Conservation (phyloP, 1,140 invertebrate genomes). For the Magallana ariakensis region DNA sequence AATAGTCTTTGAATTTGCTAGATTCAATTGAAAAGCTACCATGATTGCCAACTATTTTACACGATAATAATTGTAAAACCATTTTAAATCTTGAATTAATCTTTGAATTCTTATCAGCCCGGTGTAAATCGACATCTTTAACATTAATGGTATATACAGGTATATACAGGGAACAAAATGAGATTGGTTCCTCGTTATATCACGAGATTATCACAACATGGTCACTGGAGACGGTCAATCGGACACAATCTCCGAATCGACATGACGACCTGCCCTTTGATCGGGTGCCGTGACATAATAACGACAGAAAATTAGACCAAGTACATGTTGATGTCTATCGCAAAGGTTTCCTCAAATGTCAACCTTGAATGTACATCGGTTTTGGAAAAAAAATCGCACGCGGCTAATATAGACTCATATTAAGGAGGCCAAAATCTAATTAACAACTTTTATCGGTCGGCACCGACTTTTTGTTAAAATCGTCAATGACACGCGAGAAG, state of each 20-base stretch:
- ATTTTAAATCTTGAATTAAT: too few species aligned
- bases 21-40: not conserved
- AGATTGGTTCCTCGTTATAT: not conserved
- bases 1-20: not conserved
- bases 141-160: too few species aligned
- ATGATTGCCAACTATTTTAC: not conserved
- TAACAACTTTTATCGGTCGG: conserved; percentile 31
- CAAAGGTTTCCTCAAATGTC: conserved; percentile 28
- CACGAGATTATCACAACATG: not conserved
- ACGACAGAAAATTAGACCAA: conserved; percentile 8
- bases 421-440: conserved; percentile 36
- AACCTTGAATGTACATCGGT: conserved; percentile 1
- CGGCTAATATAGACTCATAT: conserved; percentile 1
- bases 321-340: conserved; percentile 14
- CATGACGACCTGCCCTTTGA: conserved; percentile 6
- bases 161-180: too few species aligned
- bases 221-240: not conserved
- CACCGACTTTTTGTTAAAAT: conserved; percentile 16
- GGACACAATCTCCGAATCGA: not conserved
- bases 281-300: conserved; percentile 33
- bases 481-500: conserved; percentile 12
- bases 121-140: too few species aligned
- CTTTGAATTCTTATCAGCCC: too few species aligned
- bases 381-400: not conserved
- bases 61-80: not conserved